phyloP scores from a whole-genome alignment of 2,113 vertebrate species.

The Sapayoa aenigma region DNA sequence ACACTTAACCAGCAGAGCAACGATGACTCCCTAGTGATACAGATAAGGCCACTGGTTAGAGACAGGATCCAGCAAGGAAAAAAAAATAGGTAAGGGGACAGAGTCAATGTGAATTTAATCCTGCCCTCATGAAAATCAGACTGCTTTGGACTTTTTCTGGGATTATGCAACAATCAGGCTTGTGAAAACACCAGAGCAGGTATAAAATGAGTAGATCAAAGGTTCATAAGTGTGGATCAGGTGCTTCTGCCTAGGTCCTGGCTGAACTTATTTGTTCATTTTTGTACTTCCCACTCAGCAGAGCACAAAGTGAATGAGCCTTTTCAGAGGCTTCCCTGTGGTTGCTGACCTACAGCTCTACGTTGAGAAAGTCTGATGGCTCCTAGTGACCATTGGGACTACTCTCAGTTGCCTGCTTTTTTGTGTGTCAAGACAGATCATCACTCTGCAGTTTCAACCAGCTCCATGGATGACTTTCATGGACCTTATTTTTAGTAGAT shows the following conservation, averaged over 20 bases:
- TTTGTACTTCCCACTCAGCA: background rate
- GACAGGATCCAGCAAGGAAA: background rate
- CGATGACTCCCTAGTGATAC: background rate
- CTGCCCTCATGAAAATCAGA: background rate
- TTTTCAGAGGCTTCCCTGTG: background rate
- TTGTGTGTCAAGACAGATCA: background rate
- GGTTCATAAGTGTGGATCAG: background rate
- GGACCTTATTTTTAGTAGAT: background rate
- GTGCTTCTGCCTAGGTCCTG: background rate
- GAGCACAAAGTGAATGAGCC: fast-evolving
- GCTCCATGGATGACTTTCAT: background rate
- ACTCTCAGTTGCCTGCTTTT: background rate
- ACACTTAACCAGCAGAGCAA: background rate
- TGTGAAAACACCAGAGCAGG: background rate
- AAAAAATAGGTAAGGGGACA: background rate
- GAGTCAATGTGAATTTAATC: background rate
- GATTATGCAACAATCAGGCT: background rate
- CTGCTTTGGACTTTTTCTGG: background rate
- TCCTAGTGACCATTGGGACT: fast-evolving
- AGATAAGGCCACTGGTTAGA: background rate
- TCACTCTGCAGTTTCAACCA: background rate
- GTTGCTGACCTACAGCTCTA: background rate
- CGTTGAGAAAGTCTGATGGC: background rate
- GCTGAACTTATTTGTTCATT: background rate
- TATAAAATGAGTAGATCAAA: background rate